Percentiles rank a stretch among this genome's conserved stretches.
Evolutionary conservation across 2,113 vertebrate species (phyloP).

Genomic region (Pelodiscus sinensis): DNA sequence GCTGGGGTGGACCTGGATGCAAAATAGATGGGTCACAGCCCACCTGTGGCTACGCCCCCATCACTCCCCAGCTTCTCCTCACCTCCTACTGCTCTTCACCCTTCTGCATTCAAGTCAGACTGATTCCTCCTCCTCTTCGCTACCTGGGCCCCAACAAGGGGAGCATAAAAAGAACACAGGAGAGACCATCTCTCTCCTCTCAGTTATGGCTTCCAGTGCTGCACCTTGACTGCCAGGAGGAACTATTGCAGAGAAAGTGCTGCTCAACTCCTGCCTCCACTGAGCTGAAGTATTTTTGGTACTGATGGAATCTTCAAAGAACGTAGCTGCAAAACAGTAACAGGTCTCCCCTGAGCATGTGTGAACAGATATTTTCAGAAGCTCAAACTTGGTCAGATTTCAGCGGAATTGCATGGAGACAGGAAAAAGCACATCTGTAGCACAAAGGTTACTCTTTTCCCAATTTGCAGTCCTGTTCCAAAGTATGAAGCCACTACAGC

Average conservation of each 20-base stretch:
- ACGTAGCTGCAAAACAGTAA: accelerated
- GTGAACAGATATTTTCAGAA: neutral
- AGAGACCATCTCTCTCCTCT: accelerated
- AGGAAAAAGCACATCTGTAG: neutral
- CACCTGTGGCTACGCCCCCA: neutral
- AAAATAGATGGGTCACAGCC: no score
- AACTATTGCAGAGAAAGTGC: neutral
- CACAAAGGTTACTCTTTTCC: neutral
- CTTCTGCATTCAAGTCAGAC: neutral
- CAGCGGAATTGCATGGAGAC: neutral
- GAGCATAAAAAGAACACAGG: accelerated
- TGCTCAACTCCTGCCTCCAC: neutral
- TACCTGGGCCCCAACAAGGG: neutral
- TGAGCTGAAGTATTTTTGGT: neutral
- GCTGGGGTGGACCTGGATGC: no score
- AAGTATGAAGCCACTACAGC: conserved; percentile 8
- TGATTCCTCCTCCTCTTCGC: accelerated
- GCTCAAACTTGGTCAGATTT: neutral
- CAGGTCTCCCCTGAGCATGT: neutral
- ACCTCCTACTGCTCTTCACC: neutral
- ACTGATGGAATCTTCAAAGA: neutral
- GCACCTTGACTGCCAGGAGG: neutral
- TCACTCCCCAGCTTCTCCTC: neutral
- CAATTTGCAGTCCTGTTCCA: neutral
- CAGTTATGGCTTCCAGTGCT: neutral